Evolutionary conservation across 2,797 vertebrate genomes (phyloP).

Genomic region (Pteropus rufus): DNA sequence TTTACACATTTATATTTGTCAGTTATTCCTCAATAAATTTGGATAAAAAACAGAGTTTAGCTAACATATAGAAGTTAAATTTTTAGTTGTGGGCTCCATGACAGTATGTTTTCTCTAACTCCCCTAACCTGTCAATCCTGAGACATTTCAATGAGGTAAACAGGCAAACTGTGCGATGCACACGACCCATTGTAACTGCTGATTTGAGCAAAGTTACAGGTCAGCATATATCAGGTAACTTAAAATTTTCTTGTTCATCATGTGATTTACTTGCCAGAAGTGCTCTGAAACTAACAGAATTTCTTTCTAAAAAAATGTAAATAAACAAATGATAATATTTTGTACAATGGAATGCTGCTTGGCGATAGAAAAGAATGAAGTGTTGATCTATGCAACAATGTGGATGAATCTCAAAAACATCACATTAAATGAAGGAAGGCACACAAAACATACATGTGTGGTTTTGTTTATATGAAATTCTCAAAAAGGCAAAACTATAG

Average conservation of each 20-base stretch:
- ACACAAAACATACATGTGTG: not conserved
- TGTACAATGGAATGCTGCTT: not conserved
- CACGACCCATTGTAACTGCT: not conserved
- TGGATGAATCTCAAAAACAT: not conserved
- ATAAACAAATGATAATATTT: not conserved
- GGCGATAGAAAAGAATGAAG: not conserved
- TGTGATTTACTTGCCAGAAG: not conserved
- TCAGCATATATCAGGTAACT: not conserved
- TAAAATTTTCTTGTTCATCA: not conserved
- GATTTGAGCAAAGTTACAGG: not conserved
- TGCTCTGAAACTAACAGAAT: not conserved
- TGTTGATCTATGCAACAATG: not conserved
- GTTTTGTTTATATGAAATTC: not conserved
- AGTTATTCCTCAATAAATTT: too few species aligned
- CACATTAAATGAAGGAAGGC: not conserved
- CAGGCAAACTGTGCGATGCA: not conserved
- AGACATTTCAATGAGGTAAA: not conserved
- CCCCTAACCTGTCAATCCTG: not conserved
- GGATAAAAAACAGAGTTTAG: not conserved
- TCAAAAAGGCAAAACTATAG: not conserved
- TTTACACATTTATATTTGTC: too few species aligned
- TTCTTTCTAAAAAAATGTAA: not conserved
- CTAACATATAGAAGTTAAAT: constrained; percentile 4
- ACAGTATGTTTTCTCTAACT: not conserved
- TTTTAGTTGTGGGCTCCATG: not conserved